Conservation (phyloP, 2,888 invertebrate genomes). For the Odontothrips loti region DNA sequence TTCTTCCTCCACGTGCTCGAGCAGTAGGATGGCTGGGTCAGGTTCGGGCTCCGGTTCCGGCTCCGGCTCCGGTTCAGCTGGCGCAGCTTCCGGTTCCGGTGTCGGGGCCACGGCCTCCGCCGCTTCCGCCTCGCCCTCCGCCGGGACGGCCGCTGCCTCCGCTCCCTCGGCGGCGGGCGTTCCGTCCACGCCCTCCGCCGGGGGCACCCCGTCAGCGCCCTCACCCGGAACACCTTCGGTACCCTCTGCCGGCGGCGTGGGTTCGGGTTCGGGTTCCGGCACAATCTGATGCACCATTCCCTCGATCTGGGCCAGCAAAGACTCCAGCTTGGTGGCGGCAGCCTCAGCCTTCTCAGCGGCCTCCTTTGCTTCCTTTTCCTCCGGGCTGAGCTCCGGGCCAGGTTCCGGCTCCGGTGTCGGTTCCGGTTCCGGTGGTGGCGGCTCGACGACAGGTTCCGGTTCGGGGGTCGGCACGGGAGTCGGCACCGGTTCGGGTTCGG, state of each 20-base stretch:
- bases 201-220: background rate
- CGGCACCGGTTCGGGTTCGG: background rate
- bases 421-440: background rate
- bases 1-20: background rate
- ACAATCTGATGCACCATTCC: slow-evolving; percentile 12
- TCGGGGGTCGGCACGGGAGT: background rate
- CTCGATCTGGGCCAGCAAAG: slow-evolving; percentile 4
- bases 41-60: background rate
- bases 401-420: background rate
- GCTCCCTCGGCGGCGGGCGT: background rate
- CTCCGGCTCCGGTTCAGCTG: background rate
- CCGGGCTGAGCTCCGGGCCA: background rate
- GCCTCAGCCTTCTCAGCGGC: slow-evolving; percentile 4
- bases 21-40: background rate
- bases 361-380: background rate
- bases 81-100: background rate
- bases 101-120: too few relatives aligned
- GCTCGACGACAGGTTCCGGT: background rate
- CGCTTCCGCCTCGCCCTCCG: background rate
- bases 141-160: background rate
- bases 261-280: background rate
- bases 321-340: background rate
- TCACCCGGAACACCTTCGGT: too few relatives aligned
- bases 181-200: background rate
- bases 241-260: background rate